Conservation (phyloP, 2,888 invertebrate species). For the Drosophila yooni region DNA sequence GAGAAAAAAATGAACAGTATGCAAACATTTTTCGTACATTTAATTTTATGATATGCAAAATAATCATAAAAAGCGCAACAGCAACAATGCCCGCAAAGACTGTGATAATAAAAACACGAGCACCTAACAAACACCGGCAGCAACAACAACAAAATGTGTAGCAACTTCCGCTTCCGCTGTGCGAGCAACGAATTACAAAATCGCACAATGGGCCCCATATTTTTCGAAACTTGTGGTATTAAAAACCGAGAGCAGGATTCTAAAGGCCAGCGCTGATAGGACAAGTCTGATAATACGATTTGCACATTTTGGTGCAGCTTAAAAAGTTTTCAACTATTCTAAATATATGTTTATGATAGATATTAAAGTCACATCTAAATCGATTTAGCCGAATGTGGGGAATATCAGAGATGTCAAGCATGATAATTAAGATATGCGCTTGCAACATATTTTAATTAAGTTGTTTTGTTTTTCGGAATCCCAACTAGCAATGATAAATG, state of each 20-base stretch:
- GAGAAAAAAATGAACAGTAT: slow-evolving; percentile 16
- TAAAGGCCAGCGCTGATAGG: background rate
- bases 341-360: background rate
- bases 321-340: background rate
- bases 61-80: slow-evolving; percentile 66
- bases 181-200: slow-evolving; percentile 42
- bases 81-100: slow-evolving; percentile 58
- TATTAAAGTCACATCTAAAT: background rate
- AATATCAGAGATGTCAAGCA: background rate
- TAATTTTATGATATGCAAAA: slow-evolving; percentile 73
- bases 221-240: slow-evolving; percentile 17
- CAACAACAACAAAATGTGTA: slow-evolving; percentile 53
- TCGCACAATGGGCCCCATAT: slow-evolving; percentile 33
- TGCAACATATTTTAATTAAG: background rate
- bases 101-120: slow-evolving; percentile 69
- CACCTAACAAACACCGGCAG: slow-evolving; percentile 59
- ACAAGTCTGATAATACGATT: background rate
- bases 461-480: background rate
- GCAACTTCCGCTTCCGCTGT: slow-evolving; percentile 68
- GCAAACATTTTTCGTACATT: slow-evolving; percentile 67
- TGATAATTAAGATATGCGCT: background rate
- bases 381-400: background rate
- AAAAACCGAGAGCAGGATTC: background rate
- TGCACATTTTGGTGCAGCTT: background rate
- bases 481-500: background rate